Conservation (phyloP, 2,113 vertebrate species). For the Larimichthys crocea region DNA sequence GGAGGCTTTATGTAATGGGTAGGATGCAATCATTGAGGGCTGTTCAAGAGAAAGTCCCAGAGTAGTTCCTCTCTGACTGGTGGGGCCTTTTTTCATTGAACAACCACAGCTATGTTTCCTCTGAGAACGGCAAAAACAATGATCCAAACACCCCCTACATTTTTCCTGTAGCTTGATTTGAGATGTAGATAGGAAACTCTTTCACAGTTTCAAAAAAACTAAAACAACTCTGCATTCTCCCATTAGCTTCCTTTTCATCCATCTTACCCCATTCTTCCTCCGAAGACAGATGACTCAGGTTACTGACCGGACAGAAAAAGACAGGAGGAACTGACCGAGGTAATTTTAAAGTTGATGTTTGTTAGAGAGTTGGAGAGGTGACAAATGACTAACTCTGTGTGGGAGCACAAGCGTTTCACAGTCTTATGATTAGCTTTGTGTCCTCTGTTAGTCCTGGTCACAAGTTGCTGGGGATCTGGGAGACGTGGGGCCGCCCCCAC, state of each 20-base stretch:
- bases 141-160: slow-evolving; percentile 3
- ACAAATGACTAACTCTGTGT: neutral
- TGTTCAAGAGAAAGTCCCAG: slow-evolving; percentile 43
- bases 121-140: slow-evolving; percentile 19
- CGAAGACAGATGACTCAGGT: slow-evolving; percentile 22
- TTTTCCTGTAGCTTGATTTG: neutral
- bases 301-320: neutral
- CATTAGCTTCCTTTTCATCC: too few species aligned
- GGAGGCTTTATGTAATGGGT: slow-evolving; percentile 69
- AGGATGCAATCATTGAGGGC: slow-evolving; percentile 54
- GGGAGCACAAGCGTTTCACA: neutral
- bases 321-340: neutral
- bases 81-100: slow-evolving; percentile 27
- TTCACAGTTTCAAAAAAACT: too few species aligned
- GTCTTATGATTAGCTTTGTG: slow-evolving; percentile 41
- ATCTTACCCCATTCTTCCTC: neutral
- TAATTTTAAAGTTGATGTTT: neutral
- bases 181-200: neutral
- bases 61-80: slow-evolving; percentile 32
- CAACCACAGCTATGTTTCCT: slow-evolving; percentile 44
- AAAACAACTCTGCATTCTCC: neutral
- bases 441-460: slow-evolving; percentile 41
- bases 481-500: neutral
- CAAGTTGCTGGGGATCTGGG: slow-evolving; percentile 23
- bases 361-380: neutral